Evolutionary conservation across 53 echinoderm and acorn worm species (phyloP).

Genomic region (Holothuria leucospilota): DNA sequence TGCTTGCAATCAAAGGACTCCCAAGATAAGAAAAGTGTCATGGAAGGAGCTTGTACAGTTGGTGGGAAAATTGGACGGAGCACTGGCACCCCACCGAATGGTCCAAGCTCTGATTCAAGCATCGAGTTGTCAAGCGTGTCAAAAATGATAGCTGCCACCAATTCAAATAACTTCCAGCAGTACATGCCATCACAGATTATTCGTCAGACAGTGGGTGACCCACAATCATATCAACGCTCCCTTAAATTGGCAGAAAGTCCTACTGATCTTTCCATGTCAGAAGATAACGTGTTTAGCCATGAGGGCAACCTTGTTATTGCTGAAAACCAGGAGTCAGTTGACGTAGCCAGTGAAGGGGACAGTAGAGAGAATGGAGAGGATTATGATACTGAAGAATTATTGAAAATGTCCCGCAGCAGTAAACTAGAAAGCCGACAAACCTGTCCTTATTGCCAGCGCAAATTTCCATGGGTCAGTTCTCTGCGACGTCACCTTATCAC

Average conservation of each 20-base stretch:
- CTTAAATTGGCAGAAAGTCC: constrained; percentile 31
- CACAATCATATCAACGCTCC: constrained; percentile 3
- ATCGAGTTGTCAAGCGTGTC: constrained; percentile 91
- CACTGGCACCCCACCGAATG: neutral
- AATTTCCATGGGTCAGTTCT: constrained; percentile 98
- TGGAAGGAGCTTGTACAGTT: neutral
- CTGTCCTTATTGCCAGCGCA: constrained; percentile 94
- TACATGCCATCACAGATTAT: constrained; percentile 74
- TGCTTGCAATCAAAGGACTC: constrained; percentile 59
- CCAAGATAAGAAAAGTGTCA: constrained; percentile 13
- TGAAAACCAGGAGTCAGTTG: constrained; percentile 52
- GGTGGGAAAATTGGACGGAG: neutral
- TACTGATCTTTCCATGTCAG: constrained; percentile 30
- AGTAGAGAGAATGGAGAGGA: constrained; percentile 45
- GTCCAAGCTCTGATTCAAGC: constrained; percentile 80
- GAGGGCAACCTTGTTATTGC: constrained; percentile 58
- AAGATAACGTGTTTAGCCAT: constrained; percentile 42
- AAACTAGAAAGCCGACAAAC: constrained; percentile 81
- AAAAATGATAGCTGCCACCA: constrained; percentile 92
- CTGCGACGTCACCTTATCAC: constrained; percentile 93
- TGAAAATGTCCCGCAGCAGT: constrained; percentile 50
- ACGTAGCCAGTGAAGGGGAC: constrained; percentile 6
- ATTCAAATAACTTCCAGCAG: constrained; percentile 87
- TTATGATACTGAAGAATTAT: constrained; percentile 50
- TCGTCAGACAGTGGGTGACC: constrained; percentile 10